These are phyloP conservation scores for Plecturocebus donacophilus DNA, from an alignment of 2,113 vertebrate genomes.

Conservation along the genomic window DNA sequence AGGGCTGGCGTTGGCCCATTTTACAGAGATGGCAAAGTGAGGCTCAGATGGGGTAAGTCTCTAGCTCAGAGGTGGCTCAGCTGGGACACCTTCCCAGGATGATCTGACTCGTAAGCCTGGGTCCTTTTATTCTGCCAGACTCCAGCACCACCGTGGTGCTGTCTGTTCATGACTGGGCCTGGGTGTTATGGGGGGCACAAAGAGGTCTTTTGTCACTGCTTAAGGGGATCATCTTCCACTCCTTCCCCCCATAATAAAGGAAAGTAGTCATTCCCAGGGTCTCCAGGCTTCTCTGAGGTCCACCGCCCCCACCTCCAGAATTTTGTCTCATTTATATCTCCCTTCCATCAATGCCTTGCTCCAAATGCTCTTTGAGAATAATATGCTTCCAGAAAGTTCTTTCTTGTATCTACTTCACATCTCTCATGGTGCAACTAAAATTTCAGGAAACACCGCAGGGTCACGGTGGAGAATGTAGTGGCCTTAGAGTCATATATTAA, in stretches of 20 bases:
- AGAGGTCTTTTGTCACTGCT: not conserved
- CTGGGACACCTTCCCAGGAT: not conserved
- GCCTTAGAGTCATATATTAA: no score
- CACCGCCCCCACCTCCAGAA: not conserved
- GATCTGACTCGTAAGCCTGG: not conserved
- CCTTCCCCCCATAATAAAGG: not conserved
- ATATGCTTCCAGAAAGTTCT: not conserved
- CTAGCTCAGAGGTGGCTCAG: not conserved
- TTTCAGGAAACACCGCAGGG: not conserved
- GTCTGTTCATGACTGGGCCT: not conserved
- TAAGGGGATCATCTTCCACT: not conserved
- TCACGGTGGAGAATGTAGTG: not conserved
- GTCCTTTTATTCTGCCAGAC: not conserved
- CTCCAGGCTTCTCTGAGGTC: not conserved
- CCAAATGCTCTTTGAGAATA: not conserved
- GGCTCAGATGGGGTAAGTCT: not conserved
- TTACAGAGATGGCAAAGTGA: not conserved
- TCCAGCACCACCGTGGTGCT: accelerated
- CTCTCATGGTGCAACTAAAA: not conserved
- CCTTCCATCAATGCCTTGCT: not conserved
- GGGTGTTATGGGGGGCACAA: not conserved
- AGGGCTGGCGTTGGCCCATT: not conserved
- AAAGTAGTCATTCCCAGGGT: no score
- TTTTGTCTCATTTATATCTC: not conserved
- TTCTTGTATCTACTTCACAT: not conserved